Conservation (phyloP, 1,140 invertebrate species). For the Colletes latitarsis region DNA sequence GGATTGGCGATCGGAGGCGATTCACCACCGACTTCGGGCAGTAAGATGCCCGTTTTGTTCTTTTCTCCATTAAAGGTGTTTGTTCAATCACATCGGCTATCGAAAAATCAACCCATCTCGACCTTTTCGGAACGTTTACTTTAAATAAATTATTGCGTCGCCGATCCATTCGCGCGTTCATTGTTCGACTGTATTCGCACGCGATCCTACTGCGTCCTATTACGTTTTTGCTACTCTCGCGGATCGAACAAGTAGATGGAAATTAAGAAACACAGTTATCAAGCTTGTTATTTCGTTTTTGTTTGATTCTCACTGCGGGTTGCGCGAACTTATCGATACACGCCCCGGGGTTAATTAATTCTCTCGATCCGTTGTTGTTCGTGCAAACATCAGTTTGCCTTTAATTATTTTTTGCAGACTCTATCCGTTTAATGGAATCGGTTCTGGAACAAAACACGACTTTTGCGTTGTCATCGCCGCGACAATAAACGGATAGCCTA, state of each 20-base stretch:
- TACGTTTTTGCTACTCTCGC: neutral
- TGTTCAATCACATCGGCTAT: conserved; percentile 62
- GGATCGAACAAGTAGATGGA: neutral
- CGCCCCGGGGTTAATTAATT: conserved; percentile 12
- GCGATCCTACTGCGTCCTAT: no score
- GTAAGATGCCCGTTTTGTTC: conserved; percentile 47
- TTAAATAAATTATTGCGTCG: no score
- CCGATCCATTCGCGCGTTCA: no score
- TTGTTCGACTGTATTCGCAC: no score
- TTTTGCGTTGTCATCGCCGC: neutral
- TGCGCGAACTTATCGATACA: neutral
- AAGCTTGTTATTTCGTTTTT: neutral
- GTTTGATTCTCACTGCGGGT: neutral
- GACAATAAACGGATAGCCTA: neutral
- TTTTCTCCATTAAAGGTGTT: conserved; percentile 56
- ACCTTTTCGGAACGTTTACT: no score
- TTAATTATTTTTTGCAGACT: no score
- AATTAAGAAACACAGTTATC: conserved; percentile 7
- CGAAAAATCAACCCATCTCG: conserved; percentile 47
- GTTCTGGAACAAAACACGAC: neutral
- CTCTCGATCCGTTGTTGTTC: neutral
- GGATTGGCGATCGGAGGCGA: conserved; percentile 73
- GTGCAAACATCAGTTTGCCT: no score
- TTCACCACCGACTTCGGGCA: conserved; percentile 49
- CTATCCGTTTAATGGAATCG: neutral